Evolutionary conservation across 2,888 invertebrate genomes (phyloP).

Genomic region (Cosmia pyralina): DNA sequence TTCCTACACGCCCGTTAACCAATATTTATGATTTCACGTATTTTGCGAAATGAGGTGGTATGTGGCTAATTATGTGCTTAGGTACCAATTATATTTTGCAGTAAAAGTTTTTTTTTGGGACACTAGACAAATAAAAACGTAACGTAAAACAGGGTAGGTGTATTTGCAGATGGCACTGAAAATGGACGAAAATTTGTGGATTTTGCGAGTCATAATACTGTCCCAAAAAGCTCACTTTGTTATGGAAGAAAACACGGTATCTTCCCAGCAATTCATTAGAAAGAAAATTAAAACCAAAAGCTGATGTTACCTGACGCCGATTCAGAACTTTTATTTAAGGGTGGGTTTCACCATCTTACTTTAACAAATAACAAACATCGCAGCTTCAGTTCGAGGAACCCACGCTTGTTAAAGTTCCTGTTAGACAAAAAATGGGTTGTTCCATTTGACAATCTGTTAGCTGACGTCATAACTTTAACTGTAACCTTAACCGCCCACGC

Average conservation of each 20-base stretch:
- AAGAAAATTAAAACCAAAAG: not conserved
- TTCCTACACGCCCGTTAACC: constrained; percentile 58
- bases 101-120: not conserved
- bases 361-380: too few species aligned
- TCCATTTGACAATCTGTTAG: too few species aligned
- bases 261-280: not conserved
- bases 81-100: constrained; percentile 29
- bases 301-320: not conserved
- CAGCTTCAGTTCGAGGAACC: too few species aligned
- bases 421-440: too few species aligned
- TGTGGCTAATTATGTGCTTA: constrained; percentile 39
- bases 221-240: not conserved
- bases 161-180: not conserved
- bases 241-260: not conserved
- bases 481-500: too few species aligned
- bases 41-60: constrained; percentile 52
- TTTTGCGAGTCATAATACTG: not conserved
- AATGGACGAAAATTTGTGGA: too few species aligned
- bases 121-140: not conserved
- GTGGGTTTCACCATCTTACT: too few species aligned
- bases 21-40: constrained; percentile 49
- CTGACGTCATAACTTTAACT: too few species aligned
- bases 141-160: not conserved
- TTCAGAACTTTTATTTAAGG: not conserved
- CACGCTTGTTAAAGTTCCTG: too few species aligned